Evolutionary conservation across 2,888 invertebrate genomes (phyloP).

Genomic region (Metacarcinus magister): DNA sequence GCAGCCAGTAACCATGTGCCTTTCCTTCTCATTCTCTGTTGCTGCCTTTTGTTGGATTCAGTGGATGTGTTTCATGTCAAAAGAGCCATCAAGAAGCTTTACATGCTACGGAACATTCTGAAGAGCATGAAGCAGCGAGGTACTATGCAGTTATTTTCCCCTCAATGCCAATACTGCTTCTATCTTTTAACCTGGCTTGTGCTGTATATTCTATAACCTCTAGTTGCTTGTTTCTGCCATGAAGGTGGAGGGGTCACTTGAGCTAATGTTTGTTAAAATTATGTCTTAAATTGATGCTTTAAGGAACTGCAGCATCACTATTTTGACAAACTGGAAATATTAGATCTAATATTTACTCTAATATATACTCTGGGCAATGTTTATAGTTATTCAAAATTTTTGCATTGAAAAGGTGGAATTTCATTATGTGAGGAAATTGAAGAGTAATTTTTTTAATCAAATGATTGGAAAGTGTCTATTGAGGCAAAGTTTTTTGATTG

Average conservation of each 20-base stretch:
- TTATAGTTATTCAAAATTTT: no score
- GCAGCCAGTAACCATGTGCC: conserved; percentile 22
- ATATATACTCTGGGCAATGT: no score
- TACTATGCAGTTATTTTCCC: conserved; percentile 15
- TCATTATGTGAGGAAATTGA: background rate
- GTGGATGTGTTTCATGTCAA: conserved; percentile 73
- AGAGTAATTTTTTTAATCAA: background rate
- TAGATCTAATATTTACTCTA: no score
- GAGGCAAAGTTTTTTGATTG: background rate
- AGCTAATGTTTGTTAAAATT: background rate
- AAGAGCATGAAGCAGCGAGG: conserved; percentile 65
- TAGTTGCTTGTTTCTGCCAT: background rate
- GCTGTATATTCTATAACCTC: background rate
- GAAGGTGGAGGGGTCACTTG: background rate
- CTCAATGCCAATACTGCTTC: background rate
- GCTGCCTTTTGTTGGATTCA: conserved; percentile 58
- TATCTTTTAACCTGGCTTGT: background rate
- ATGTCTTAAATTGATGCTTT: background rate
- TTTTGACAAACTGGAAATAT: background rate
- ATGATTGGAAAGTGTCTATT: no score
- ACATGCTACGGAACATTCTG: conserved; percentile 63
- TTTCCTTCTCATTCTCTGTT: background rate
- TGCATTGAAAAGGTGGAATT: background rate
- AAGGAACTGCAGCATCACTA: background rate
- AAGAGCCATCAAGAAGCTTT: conserved; percentile 68